A percentile compares a stretch with the other conserved stretches of the same genome.
phyloP scores from a whole-genome alignment of 2,888 invertebrate genomes.

The Ophion ventricosus region DNA sequence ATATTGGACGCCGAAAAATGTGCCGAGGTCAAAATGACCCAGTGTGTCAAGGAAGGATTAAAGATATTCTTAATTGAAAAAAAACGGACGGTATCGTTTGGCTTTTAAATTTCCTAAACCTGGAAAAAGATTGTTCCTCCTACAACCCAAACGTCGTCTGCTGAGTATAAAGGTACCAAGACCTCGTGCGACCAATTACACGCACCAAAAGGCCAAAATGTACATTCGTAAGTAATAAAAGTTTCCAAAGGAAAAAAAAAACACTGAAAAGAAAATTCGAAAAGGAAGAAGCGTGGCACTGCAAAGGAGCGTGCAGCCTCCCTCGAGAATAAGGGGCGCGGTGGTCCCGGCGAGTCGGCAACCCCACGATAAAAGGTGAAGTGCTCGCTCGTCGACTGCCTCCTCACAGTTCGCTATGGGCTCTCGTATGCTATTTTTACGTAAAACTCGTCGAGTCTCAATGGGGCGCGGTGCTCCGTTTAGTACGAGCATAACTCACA shows the following conservation, averaged over 20 bases:
- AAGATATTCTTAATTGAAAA: too few species aligned
- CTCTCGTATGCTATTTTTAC: conserved; percentile 78
- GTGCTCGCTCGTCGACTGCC: conserved; percentile 33
- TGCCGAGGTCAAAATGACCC: too few species aligned
- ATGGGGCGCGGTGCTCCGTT: conserved; percentile 79
- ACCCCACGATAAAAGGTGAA: conserved; percentile 32
- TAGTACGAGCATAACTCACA: conserved; percentile 81
- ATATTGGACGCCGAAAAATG: too few species aligned
- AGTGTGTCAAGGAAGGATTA: too few species aligned
- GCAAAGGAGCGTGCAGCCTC: conserved; percentile 14
- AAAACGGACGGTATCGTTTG: neutral
- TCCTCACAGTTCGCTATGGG: conserved; percentile 27
- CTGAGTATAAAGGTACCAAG: neutral
- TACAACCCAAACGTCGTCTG: neutral
- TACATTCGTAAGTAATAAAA: neutral
- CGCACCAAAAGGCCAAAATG: neutral
- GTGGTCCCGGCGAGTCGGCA: conserved; percentile 4
- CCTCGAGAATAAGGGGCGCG: conserved; percentile 11
- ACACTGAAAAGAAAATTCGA: neutral
- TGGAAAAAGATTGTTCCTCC: neutral
- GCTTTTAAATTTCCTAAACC: neutral
- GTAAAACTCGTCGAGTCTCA: conserved; percentile 76
- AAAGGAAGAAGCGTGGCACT: neutral
- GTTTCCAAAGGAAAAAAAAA: neutral
- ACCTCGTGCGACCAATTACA: neutral